Evolutionary conservation across 2,113 vertebrate genomes (phyloP), one percentile per base, ranked within the genome.

Genomic region (Callipepla californica): DNA sequence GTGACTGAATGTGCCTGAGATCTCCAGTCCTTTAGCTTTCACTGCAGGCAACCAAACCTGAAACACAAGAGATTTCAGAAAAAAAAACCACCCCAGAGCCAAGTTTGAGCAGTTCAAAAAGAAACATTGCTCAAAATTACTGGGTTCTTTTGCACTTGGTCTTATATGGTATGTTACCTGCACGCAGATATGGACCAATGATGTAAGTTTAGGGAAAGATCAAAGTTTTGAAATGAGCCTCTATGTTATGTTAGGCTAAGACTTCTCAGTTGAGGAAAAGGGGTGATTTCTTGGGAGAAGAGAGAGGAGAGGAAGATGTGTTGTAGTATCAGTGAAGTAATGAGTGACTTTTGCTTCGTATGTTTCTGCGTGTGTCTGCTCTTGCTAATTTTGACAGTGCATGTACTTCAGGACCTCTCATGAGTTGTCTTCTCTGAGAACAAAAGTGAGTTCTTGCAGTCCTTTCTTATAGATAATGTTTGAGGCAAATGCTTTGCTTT

Each of bases 1-100:
- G 77, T 99, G 99, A 73, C 99, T 99, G 96, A 99, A 99, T 0
- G 99, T 99, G 80, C 99, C 99, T 0, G 98, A 99, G 95, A 99
- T 99, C 96, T 99, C 99, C 94, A 99, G 78, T 8, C 99, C 99
- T 96, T 99, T 99, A 63, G 99, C 99, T 91, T 99, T 99, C 80
- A 99, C 99, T 21, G 99, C 99, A 30, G 99, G 99, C 86, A 99
- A 97, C 99, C 99, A 99, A 67, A 99, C 98, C 99, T 99, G 89
- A 72, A 96, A 97, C 53, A 78, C 36, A 95, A n/a, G 93, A 92
- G 78, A 94, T 10, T 62, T 61, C 57, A 91, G 26, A 13, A 16
- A 44, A 44, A 44, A 16, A 44, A 44, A 44, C 40, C n/a, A n/a
- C 5, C 42, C 42, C 6, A 44, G 44, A 44, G 44, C 16, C 44